Conservation (phyloP, 2,888 invertebrate species). For the Thera britannica region DNA sequence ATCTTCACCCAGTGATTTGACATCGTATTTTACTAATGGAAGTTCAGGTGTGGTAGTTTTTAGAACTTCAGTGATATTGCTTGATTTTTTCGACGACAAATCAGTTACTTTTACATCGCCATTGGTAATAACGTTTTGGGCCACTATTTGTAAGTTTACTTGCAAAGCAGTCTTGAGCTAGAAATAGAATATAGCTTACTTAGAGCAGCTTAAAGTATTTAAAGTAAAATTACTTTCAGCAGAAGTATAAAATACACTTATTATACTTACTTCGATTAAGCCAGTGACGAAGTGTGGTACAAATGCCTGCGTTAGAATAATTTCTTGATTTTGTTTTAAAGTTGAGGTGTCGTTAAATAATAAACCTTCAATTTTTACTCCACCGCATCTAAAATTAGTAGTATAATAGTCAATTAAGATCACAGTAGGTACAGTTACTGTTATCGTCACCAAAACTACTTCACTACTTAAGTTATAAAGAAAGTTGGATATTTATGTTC, state of each 20-base stretch:
- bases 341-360: constrained; percentile 42
- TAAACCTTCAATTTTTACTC: constrained; percentile 46
- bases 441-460: too few species aligned
- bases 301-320: constrained; percentile 45
- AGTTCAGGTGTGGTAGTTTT: constrained; percentile 42
- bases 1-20: constrained; percentile 34
- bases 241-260: too few species aligned
- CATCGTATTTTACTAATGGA: constrained; percentile 32
- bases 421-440: too few species aligned
- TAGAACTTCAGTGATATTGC: constrained; percentile 42
- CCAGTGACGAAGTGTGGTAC: constrained; percentile 48
- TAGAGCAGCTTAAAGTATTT: not conserved
- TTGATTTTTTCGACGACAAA: constrained; percentile 41
- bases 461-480: too few species aligned
- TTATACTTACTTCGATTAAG: constrained; percentile 44
- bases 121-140: constrained; percentile 47
- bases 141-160: constrained; percentile 57
- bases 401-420: too few species aligned
- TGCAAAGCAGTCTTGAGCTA: constrained; percentile 56
- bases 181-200: constrained; percentile 31
- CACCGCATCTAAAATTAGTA: constrained; percentile 47
- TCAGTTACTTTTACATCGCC: constrained; percentile 47
- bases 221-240: too few species aligned
- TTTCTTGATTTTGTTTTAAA: constrained; percentile 41
- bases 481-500: too few species aligned